Conservation (phyloP, 2,888 invertebrate species). For the Nipponacmea schrenckii region DNA sequence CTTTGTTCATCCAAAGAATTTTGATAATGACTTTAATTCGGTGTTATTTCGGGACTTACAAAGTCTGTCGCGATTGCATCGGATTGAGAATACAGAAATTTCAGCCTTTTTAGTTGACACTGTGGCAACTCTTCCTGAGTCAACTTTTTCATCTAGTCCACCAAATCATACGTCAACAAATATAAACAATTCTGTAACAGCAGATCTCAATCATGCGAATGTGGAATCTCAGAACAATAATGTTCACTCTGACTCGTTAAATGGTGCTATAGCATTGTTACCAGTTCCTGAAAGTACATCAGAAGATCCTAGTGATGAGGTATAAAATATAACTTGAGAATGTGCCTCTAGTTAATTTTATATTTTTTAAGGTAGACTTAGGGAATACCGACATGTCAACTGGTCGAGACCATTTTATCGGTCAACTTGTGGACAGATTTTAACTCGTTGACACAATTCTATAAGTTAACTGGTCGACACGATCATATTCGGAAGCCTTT, state of each 20-base stretch:
- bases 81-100: conserved; percentile 38
- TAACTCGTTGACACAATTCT: no score
- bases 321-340: conserved; percentile 19
- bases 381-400: no score
- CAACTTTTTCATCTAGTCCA: conserved; percentile 10
- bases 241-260: not conserved
- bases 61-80: conserved; percentile 42
- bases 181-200: not conserved
- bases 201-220: conserved; percentile 5
- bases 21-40: conserved; percentile 43
- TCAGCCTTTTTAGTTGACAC: conserved; percentile 43
- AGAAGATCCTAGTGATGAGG: conserved; percentile 38
- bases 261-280: conserved; percentile 10
- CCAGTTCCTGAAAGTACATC: conserved; percentile 1
- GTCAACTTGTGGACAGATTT: no score
- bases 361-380: no score
- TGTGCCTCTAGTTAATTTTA: not conserved
- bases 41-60: conserved; percentile 50
- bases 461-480: no score
- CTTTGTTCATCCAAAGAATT: conserved; percentile 46
- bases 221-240: conserved; percentile 3
- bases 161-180: conserved; percentile 11
- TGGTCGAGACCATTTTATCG: no score
- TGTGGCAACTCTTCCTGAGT: conserved; percentile 4
- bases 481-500: no score